Conservation (phyloP, 2,888 invertebrate genomes). For the Eulithis testata region DNA sequence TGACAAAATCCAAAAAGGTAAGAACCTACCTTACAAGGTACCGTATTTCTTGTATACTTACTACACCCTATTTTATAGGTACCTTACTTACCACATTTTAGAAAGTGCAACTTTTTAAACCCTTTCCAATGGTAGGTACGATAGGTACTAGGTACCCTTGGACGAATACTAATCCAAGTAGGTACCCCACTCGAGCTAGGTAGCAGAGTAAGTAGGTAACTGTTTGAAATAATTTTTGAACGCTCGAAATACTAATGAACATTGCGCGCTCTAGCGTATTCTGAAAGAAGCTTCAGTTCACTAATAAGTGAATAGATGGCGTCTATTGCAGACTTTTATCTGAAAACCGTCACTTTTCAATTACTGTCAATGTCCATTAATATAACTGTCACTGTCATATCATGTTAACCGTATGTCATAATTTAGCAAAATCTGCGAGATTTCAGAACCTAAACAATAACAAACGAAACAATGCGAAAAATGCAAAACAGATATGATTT, state of each 20-base stretch:
- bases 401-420: too few species aligned
- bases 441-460: conserved; percentile 16
- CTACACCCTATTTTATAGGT: too few species aligned
- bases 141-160: too few species aligned
- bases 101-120: too few species aligned
- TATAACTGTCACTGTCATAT: background rate
- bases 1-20: background rate
- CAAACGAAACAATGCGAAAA: background rate
- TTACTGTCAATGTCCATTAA: conserved; percentile 15
- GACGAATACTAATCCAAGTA: too few species aligned
- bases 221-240: too few species aligned
- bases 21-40: too few species aligned
- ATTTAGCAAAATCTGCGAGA: background rate
- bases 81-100: too few species aligned
- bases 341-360: background rate
- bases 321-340: background rate
- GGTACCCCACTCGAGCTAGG: too few species aligned
- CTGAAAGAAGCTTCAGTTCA: background rate
- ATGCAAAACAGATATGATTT: conserved; percentile 15
- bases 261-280: background rate
- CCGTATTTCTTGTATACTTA: background rate
- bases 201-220: too few species aligned
- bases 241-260: background rate
- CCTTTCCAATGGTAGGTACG: too few species aligned
- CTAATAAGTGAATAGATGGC: background rate